These are phyloP conservation scores for Gila robusta DNA, from an alignment of 2,797 vertebrate genomes.

Conservation along the genomic window DNA sequence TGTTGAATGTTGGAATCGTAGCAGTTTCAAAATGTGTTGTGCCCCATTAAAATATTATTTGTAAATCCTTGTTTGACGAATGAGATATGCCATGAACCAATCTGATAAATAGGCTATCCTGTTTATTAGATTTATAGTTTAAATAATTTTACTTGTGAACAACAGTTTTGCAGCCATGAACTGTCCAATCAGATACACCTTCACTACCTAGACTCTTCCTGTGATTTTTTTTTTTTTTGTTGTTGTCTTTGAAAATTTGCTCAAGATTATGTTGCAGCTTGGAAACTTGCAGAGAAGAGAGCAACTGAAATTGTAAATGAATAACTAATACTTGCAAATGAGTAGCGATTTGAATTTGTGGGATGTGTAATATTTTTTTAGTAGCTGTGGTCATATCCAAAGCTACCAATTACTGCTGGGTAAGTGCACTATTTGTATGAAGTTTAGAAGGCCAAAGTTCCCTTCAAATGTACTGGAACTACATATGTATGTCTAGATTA, in stretches of 20 bases:
- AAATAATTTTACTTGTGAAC: neutral
- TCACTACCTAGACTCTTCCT: neutral
- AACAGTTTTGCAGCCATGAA: neutral
- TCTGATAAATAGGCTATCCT: neutral
- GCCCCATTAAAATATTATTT: neutral
- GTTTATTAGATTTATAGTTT: neutral
- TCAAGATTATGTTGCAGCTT: neutral
- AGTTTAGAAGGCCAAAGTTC: neutral
- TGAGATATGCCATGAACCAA: neutral
- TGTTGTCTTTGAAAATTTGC: neutral
- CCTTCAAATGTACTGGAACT: neutral
- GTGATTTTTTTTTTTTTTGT: neutral
- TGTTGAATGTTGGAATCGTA: neutral
- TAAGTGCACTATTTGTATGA: neutral
- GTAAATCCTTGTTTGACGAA: neutral
- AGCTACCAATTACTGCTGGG: too few species aligned
- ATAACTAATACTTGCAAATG: neutral
- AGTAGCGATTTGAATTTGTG: neutral
- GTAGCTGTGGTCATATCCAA: neutral
- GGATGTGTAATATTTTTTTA: neutral
- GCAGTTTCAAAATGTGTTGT: neutral
- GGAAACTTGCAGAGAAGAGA: neutral
- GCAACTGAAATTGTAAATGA: neutral
- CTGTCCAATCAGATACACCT: neutral
- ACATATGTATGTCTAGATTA: neutral